Base-by-base conservation (phyloP, 1,140 invertebrate genomes). In the Drosophila santomea region DNA sequence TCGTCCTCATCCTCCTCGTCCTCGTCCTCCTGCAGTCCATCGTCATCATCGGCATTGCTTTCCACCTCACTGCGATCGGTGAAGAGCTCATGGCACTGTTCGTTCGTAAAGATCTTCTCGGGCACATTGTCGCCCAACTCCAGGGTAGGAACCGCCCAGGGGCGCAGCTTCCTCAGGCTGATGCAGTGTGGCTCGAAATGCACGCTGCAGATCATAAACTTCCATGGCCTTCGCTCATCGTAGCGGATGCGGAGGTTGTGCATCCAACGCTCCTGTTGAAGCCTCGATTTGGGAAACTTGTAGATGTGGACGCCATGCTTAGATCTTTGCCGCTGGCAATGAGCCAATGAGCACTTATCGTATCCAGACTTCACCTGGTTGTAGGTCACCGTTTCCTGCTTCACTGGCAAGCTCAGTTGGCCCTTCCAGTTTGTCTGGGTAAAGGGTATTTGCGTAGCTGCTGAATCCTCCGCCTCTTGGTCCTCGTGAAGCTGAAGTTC, bases 141-240 rank as follows among this genome's bases (percentile, higher is more conserved):
- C 23, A 90, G 61, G 0, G 85, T 90, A 14, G 85, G 85, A 41
- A 90, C 85, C 0, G 85, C 85, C 85, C 85, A 90, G 3, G 82
- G 59, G 1, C 67, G 62, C 32, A 90, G 54, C 48, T 90, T 90
- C 6, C 85, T 54, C 7, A 83, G 38, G 14, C 77, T 62, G 11
- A 90, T 77, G 47, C 84, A 89, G 12, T 62, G 54, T 10, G 82
- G 59, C 36, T 90, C 85, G 15, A 90, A 90, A 17, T 90, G 85
- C 2, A 76, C 86, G 58, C 85, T 90, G 39, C 85, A 90, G 7
- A 90, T 85, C 74, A 90, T 81, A 4, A 73, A 90, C 43, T 90
- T 90, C 85, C 85, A 89, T 5, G 86, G 85, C 0, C 78, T 60
- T 5, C 64, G 59, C 36, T 86, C 86, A 23, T 89, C 86, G 50